Conservation (phyloP, 2,113 vertebrate species). For the Pandion haliaetus region DNA sequence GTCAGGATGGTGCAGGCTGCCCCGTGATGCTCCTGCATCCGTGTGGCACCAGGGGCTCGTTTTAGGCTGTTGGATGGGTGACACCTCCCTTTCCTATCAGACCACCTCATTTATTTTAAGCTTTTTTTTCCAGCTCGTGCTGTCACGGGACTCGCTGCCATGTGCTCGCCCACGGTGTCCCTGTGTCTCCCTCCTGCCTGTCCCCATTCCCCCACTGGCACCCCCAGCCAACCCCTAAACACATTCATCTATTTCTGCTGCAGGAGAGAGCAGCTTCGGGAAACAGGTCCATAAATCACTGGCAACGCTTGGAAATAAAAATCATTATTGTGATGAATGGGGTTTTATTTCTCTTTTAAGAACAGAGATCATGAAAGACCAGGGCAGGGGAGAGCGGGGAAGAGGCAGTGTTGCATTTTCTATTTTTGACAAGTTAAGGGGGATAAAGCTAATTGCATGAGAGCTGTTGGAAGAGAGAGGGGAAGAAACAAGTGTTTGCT, state of each 20-base stretch:
- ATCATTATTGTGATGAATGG: slow-evolving; percentile 41
- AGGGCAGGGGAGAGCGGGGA: background rate
- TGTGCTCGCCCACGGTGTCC: background rate
- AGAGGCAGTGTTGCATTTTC: background rate
- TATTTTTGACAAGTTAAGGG: background rate
- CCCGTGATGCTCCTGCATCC: background rate
- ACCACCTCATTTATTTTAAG: background rate
- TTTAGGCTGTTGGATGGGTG: background rate
- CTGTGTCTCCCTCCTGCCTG: background rate
- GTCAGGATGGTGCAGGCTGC: accelerated
- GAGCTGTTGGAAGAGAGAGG: background rate
- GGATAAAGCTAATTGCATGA: background rate
- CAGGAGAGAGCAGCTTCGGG: background rate
- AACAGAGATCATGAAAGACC: background rate
- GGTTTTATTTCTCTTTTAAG: slow-evolving; percentile 2
- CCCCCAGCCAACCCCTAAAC: background rate
- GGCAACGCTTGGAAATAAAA: slow-evolving; percentile 1
- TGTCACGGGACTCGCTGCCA: background rate
- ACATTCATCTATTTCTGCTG: background rate
- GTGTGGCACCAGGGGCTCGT: accelerated
- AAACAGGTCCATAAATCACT: slow-evolving; percentile 42
- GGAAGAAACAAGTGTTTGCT: background rate
- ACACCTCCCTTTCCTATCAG: background rate
- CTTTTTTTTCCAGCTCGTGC: background rate
- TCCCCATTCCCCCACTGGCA: background rate